A percentile compares a stretch with the other conserved stretches of the same genome.
Conservation (phyloP, 2,888 invertebrate genomes). For the Hyposoter didymator region DNA sequence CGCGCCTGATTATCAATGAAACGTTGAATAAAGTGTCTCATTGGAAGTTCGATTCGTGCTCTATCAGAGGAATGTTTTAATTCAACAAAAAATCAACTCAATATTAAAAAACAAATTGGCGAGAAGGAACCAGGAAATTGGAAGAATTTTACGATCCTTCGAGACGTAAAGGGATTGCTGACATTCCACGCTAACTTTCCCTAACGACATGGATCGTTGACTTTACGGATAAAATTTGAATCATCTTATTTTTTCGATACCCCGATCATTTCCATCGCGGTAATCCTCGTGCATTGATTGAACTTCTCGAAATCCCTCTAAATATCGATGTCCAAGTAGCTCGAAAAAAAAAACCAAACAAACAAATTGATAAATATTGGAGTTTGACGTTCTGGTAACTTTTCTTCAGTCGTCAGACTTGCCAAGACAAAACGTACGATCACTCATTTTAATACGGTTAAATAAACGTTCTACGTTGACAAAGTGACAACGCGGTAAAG, state of each 20-base stretch:
- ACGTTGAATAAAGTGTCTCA: constrained; percentile 15
- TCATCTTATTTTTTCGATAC: not conserved
- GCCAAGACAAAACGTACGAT: constrained; percentile 19
- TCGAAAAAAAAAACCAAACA: constrained; percentile 36
- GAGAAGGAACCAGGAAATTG: not conserved
- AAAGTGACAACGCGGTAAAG: constrained; percentile 50
- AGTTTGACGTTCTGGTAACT: constrained; percentile 24
- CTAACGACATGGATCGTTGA: not conserved
- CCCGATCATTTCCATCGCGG: not conserved
- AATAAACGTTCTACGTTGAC: constrained; percentile 26
- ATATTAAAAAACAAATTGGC: not conserved
- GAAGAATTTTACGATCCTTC: not conserved
- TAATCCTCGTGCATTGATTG: not conserved
- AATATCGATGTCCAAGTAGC: constrained; percentile 56
- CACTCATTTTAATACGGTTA: constrained; percentile 29
- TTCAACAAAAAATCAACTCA: no score
- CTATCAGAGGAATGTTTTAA: not conserved
- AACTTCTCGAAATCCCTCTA: constrained; percentile 12
- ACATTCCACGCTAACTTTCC: not conserved
- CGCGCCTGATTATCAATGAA: constrained; percentile 50
- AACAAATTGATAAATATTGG: constrained; percentile 22
- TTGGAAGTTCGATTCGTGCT: constrained; percentile 10
- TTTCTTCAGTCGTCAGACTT: constrained; percentile 29
- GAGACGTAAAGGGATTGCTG: not conserved
- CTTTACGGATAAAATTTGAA: not conserved